Conservation (phyloP, 2,888 invertebrate genomes). For the Maniola hyperantus region DNA sequence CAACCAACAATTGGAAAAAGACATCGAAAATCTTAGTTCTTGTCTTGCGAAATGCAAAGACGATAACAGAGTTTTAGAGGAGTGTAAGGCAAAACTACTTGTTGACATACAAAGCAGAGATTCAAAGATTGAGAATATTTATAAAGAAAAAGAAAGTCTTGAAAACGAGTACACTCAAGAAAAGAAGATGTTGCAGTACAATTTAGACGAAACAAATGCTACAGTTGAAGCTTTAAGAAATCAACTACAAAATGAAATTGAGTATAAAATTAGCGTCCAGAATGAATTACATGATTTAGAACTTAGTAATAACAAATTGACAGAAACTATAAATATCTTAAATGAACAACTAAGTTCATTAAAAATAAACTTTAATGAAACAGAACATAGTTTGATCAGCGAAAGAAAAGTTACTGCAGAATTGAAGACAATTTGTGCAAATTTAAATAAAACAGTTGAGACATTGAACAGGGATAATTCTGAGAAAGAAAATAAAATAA, state of each 20-base stretch:
- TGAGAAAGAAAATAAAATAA: conserved; percentile 46
- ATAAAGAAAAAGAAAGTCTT: conserved; percentile 54
- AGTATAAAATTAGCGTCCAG: conserved; percentile 56
- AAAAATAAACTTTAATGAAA: conserved; percentile 15
- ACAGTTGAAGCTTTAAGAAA: conserved; percentile 55
- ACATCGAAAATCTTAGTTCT: conserved; percentile 50
- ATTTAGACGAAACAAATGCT: conserved; percentile 58
- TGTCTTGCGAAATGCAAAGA: conserved; percentile 47
- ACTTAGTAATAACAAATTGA: conserved; percentile 26
- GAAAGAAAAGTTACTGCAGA: conserved; percentile 43
- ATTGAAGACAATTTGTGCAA: conserved; percentile 40
- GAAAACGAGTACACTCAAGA: conserved; percentile 50
- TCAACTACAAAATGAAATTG: conserved; percentile 61
- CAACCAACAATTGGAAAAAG: conserved; percentile 52
- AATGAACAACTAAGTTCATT: conserved; percentile 26
- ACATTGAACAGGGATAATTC: conserved; percentile 42
- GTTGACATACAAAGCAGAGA: conserved; percentile 52
- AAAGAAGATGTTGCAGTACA: conserved; percentile 49
- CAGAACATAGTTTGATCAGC: conserved; percentile 31
- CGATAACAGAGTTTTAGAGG: conserved; percentile 50
- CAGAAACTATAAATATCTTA: conserved; percentile 24
- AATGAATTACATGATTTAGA: conserved; percentile 45
- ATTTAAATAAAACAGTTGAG: conserved; percentile 44
- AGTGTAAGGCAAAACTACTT: conserved; percentile 49
- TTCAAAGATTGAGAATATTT: conserved; percentile 47